These are phyloP conservation scores for Julus scanicus DNA, from an alignment of 2,888 invertebrate genomes.

Conservation along the genomic window DNA sequence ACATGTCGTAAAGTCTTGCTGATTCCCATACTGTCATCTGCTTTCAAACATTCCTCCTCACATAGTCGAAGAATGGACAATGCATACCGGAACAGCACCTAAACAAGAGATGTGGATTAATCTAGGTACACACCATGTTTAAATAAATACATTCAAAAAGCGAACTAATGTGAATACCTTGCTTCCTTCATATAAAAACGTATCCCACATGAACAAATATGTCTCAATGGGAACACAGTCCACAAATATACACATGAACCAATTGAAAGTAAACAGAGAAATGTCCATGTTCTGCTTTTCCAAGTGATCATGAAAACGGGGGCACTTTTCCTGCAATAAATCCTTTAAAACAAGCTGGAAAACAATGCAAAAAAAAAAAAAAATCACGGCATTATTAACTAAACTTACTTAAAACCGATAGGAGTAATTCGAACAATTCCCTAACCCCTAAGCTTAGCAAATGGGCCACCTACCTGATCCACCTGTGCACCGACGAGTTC, in stretches of 20 bases:
- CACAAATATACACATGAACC: constrained; percentile 72
- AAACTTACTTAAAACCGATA: not conserved
- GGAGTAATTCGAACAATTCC: not conserved
- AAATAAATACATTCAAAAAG: not conserved
- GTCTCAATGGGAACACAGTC: constrained; percentile 69
- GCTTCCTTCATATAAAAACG: constrained; percentile 70
- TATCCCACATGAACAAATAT: constrained; percentile 71
- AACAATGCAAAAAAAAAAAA: not conserved
- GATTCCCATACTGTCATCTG: constrained; percentile 68
- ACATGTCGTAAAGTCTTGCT: constrained; percentile 68
- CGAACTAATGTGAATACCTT: constrained; percentile 65
- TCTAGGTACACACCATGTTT: not conserved
- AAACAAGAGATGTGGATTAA: not conserved
- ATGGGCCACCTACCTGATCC: constrained; percentile 67
- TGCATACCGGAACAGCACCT: constrained; percentile 71
- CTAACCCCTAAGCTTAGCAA: not conserved
- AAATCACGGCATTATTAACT: not conserved
- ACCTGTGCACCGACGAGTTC: constrained; percentile 70
- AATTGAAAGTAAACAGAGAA: constrained; percentile 70
- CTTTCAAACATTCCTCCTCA: constrained; percentile 67
- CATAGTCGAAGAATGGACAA: constrained; percentile 69
- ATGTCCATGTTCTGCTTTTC: constrained; percentile 67
- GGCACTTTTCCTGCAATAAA: constrained; percentile 69
- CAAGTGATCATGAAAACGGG: constrained; percentile 67
- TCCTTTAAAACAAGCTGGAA: constrained; percentile 69